A percentile compares a stretch with the other conserved stretches of the same genome.
Conservation (phyloP, 2,797 vertebrate genomes). For the Danio kyathit region DNA sequence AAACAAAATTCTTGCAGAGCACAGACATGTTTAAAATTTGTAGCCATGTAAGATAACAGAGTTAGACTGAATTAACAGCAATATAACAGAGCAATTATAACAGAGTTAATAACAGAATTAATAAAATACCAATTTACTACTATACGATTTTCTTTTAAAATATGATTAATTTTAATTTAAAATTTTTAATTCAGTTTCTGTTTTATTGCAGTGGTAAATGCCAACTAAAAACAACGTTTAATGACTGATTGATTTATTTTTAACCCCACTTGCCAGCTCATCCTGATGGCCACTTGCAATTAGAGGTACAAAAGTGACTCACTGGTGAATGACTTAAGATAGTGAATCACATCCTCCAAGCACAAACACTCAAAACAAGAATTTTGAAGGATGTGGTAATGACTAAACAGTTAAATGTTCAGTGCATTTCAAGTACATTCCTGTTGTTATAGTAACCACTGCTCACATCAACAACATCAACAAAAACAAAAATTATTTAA, state of each 20-base stretch:
- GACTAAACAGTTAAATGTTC: slow-evolving; percentile 37
- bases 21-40: too few relatives aligned
- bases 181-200: not conserved
- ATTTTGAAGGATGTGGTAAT: slow-evolving; percentile 63
- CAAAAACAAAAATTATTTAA: not conserved
- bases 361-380: slow-evolving; percentile 66
- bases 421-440: not conserved
- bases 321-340: slow-evolving; percentile 70
- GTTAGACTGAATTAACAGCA: too few relatives aligned
- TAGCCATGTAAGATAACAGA: too few relatives aligned
- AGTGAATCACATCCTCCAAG: slow-evolving; percentile 77
- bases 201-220: too few relatives aligned
- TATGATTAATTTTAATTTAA: too few relatives aligned
- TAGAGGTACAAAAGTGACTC: slow-evolving; percentile 66
- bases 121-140: too few relatives aligned
- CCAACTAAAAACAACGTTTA: not conserved
- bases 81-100: too few relatives aligned
- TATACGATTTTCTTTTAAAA: too few relatives aligned
- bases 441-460: slow-evolving; percentile 32
- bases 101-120: too few relatives aligned
- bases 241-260: not conserved
- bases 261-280: slow-evolving; percentile 21
- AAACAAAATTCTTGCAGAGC: too few relatives aligned
- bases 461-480: not conserved
- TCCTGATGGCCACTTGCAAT: slow-evolving; percentile 33